These are phyloP conservation scores for Goniozus legneri DNA, from an alignment of 1,140 invertebrate genomes.

Conservation along the genomic window DNA sequence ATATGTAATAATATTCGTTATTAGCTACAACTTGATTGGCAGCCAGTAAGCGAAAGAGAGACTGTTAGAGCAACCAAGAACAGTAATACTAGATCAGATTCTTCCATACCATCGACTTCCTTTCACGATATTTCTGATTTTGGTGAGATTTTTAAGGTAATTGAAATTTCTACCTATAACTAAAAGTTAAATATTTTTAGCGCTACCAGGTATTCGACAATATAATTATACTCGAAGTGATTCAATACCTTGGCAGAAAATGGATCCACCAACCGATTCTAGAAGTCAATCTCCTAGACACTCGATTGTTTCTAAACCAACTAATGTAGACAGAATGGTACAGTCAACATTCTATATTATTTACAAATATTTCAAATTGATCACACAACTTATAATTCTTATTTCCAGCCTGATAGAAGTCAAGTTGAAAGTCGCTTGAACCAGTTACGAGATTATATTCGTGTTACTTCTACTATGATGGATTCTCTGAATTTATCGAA, in stretches of 20 bases:
- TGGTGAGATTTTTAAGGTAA: slow-evolving; percentile 19
- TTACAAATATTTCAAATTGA: too few relatives aligned
- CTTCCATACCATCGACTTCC: slow-evolving; percentile 19
- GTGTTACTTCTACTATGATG: slow-evolving; percentile 60
- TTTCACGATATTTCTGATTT: slow-evolving; percentile 36
- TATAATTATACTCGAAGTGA: slow-evolving; percentile 32
- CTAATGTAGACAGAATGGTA: slow-evolving; percentile 44
- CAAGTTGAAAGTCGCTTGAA: slow-evolving; percentile 59
- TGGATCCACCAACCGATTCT: slow-evolving; percentile 36
- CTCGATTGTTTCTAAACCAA: slow-evolving; percentile 29
- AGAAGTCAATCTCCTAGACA: slow-evolving; percentile 29
- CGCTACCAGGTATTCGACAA: slow-evolving; percentile 19
- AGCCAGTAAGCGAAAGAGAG: slow-evolving; percentile 30
- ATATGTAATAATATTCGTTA: slow-evolving; percentile 7
- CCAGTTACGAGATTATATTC: slow-evolving; percentile 63
- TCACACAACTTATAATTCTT: slow-evolving; percentile 4
- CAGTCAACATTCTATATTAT: too few relatives aligned
- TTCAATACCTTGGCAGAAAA: slow-evolving; percentile 31
- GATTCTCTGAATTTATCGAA: slow-evolving; percentile 60
- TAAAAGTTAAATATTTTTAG: slow-evolving; percentile 16
- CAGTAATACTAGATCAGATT: slow-evolving; percentile 36
- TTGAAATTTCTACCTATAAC: slow-evolving; percentile 1
- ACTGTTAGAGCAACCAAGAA: slow-evolving; percentile 30
- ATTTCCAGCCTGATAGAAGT: slow-evolving; percentile 51
- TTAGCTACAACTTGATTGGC: slow-evolving; percentile 39